phyloP scores from a whole-genome alignment of 2,888 invertebrate species.

The Hyles lineata region DNA sequence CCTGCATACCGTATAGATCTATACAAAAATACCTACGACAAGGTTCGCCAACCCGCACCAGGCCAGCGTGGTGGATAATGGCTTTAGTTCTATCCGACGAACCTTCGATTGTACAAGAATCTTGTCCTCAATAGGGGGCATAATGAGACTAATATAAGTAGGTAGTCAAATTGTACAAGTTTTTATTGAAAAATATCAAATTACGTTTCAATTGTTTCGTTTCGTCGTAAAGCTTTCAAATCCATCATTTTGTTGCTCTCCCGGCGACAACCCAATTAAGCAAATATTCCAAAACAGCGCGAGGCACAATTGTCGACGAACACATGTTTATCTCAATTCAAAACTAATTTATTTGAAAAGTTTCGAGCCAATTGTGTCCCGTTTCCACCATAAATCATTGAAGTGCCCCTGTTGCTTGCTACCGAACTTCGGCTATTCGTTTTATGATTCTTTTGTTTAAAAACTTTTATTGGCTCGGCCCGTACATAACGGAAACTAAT shows the following conservation, averaged over 20 bases:
- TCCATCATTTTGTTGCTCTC: constrained; percentile 22
- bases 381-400: constrained; percentile 78
- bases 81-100: no score
- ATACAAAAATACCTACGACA: no score
- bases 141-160: background rate
- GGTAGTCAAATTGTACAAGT: no score
- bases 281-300: constrained; percentile 26
- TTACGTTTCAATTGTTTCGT: no score
- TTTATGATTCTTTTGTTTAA: constrained; percentile 85
- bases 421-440: constrained; percentile 74
- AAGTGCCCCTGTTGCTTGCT: constrained; percentile 77
- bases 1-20: no score
- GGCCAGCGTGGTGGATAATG: no score
- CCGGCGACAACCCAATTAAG: constrained; percentile 27
- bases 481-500: constrained; percentile 78
- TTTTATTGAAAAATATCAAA: no score
- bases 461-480: constrained; percentile 81
- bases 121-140: background rate
- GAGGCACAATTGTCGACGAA: constrained; percentile 39
- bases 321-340: constrained; percentile 77
- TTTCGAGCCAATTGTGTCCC: constrained; percentile 74
- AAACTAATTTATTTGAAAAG: constrained; percentile 78
- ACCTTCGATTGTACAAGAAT: no score
- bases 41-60: no score
- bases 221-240: background rate